Evolutionary conservation across 1,140 invertebrate genomes (phyloP).

Genomic region (Coboldia fuscipes): DNA sequence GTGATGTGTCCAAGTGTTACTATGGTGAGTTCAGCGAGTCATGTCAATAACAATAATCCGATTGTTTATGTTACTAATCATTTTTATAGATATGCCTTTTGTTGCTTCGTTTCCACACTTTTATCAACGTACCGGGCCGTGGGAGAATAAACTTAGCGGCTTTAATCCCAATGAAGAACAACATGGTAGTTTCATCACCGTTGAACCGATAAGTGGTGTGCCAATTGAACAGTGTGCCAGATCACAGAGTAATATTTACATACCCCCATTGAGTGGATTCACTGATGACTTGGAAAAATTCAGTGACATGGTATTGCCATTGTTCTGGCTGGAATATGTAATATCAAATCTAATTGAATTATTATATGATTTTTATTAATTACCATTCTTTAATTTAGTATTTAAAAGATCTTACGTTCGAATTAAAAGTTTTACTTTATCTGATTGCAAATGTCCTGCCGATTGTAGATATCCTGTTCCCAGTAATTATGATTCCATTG

Average conservation of each 20-base stretch:
- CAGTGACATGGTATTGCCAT: slow-evolving; percentile 27
- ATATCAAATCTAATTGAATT: too few species aligned
- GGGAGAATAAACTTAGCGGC: slow-evolving; percentile 27
- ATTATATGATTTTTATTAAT: too few species aligned
- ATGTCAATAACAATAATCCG: neutral
- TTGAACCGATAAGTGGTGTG: slow-evolving; percentile 23
- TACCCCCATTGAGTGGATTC: slow-evolving; percentile 25
- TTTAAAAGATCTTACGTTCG: too few species aligned
- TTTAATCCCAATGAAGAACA: slow-evolving; percentile 26
- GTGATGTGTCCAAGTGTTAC: slow-evolving; percentile 28
- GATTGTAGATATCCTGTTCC: too few species aligned
- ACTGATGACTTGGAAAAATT: slow-evolving; percentile 22
- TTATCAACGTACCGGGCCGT: slow-evolving; percentile 25
- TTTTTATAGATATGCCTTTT: slow-evolving; percentile 32
- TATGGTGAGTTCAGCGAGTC: slow-evolving; percentile 16
- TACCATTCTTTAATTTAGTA: too few species aligned
- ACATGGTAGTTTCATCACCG: slow-evolving; percentile 31
- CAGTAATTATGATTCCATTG: too few species aligned
- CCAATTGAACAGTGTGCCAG: slow-evolving; percentile 2
- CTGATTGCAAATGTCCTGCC: too few species aligned
- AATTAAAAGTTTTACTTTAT: too few species aligned
- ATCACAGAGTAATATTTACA: slow-evolving; percentile 4
- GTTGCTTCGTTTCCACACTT: slow-evolving; percentile 43
- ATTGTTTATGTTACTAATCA: neutral
- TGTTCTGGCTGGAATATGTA: slow-evolving; percentile 42